Percentiles rank a stretch among this genome's conserved stretches.
phyloP scores from a whole-genome alignment of 2,888 invertebrate species.

The Pedicia rivosa region DNA sequence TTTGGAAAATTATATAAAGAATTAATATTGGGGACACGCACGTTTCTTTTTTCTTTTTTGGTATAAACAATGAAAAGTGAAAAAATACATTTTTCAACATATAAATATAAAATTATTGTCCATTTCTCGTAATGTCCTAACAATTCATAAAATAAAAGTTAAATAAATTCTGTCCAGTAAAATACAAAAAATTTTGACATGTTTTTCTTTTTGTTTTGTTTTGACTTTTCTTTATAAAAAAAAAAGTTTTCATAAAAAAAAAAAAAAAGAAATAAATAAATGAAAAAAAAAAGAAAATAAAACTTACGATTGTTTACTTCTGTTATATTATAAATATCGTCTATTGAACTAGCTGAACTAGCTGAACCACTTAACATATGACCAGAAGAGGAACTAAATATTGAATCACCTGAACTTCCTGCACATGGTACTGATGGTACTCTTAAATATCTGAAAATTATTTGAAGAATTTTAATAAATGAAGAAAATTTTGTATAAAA shows the following conservation, averaged over 20 bases:
- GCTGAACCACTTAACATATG: conserved; percentile 36
- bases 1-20: no score
- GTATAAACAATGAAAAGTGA: neutral
- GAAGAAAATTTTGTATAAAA: neutral
- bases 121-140: neutral
- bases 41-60: no score
- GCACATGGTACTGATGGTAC: conserved; percentile 32
- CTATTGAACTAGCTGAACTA: conserved; percentile 58
- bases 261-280: neutral
- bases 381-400: conserved; percentile 31
- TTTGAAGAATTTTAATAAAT: conserved; percentile 3
- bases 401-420: conserved; percentile 39
- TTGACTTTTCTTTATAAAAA: neutral
- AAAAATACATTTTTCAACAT: conserved; percentile 7
- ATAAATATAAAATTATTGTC: conserved; percentile 4
- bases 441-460: conserved; percentile 28
- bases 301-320: conserved; percentile 19
- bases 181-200: no score
- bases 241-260: neutral
- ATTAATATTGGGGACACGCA: no score
- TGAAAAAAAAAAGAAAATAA: conserved; percentile 1
- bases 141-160: no score
- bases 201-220: neutral
- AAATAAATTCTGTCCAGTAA: no score
- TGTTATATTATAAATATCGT: conserved; percentile 34